Percentiles rank a stretch among this genome's conserved stretches.
Conservation (phyloP, 37 sponge, comb jelly and placozoan species). For the Oopsacas minuta region DNA sequence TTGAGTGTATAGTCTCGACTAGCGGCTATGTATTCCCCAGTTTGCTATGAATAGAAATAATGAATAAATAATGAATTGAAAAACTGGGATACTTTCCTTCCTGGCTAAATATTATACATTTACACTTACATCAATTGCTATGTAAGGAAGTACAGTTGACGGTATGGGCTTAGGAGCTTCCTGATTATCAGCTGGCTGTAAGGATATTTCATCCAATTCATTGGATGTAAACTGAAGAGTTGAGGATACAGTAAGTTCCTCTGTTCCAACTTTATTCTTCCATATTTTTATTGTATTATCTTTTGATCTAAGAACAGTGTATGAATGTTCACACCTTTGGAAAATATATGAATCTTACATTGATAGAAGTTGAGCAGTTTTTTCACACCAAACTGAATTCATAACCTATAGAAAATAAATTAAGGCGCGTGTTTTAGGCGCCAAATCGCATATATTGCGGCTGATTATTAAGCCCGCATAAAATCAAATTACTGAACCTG, state of each 20-base stretch:
- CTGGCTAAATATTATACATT: no score
- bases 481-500: neutral
- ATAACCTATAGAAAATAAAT: neutral
- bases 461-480: neutral
- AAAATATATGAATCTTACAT: neutral
- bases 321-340: neutral
- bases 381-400: neutral
- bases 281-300: neutral
- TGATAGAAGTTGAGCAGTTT: neutral
- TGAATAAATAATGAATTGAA: neutral
- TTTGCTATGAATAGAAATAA: neutral
- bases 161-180: neutral
- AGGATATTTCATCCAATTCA: neutral
- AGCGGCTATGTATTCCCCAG: neutral
- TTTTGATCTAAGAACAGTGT: neutral
- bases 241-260: neutral
- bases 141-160: neutral
- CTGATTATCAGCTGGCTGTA: neutral
- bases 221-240: neutral
- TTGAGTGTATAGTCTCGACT: neutral
- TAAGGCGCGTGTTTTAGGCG: no score
- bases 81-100: no score
- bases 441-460: no score
- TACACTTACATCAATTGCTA: neutral
- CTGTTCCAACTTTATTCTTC: neutral